Evolutionary conservation across 2,888 invertebrate genomes (phyloP), one percentile per base, ranked within the genome.

Genomic region (Sabatieria punctata): DNA sequence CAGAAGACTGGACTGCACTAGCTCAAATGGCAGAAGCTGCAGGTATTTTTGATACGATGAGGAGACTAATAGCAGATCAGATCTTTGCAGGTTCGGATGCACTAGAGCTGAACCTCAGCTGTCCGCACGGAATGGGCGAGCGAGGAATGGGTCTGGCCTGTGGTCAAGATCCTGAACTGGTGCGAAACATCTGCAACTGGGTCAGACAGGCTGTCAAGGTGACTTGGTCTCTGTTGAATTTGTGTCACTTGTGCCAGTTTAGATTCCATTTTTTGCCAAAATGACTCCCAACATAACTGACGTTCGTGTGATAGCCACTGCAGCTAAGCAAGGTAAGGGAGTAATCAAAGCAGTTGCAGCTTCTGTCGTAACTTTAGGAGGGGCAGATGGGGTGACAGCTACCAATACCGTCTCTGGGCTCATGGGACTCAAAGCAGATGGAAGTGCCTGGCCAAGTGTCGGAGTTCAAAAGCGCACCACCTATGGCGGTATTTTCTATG

Each of bases 71-170:
- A n/a, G n/a, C n/a, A n/a, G n/a, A n/a, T n/a, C n/a, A n/a, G n/a
- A n/a, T n/a, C n/a, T n/a, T n/a, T n/a, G n/a, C n/a, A n/a, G 93
- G 93, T 0, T 79, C 95, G 0, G 93, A 97, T 70, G 93, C 88
- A 0, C 69, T 97, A 15, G 97, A 97, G 63, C 70, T 95, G 43
- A 97, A 97, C 72, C 69, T 97, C 43, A 93, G 91, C 0, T 95
- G 97, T 66, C 95, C 95, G 0, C 95, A 97, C 68, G 95, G 22
- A 24, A 33, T n/a, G n/a, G 91, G 89, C 1, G 93, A 93, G 66
- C 78, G 82, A 13, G 93, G 93, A 36, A 95, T 97, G 95, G 97
- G 95, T 0, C 71, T 97, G 44, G 95, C 95, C 40, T 95, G 95
- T 68, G 95, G 95, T 48, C 91, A 93, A 75, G 79, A 88, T 65